Base-by-base conservation (phyloP, 2,113 vertebrate species). In the Edolisoma coerulescens region DNA sequence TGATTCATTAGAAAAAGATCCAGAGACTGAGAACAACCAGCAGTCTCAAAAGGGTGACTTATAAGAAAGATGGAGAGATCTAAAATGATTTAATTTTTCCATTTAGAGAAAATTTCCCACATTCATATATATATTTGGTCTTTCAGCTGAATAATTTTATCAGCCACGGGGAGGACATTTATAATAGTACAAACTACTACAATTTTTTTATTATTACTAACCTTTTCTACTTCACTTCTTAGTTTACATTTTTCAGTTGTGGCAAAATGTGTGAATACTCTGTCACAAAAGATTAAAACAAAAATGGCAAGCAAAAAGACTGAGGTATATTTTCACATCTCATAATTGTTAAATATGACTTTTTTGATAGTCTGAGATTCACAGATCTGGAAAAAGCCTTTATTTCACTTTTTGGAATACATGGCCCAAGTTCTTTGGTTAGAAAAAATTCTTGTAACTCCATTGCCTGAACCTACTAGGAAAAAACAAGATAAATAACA, bases 141-240 rank as follows among this genome's bases (percentile, higher is more conserved):
- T 77, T 92, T 80, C 39, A 87, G 10, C 49, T 35, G 3, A 68
- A 33, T 44, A 73, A 44, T 64, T 77, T 47, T 53, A 15, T 27
- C 17, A 81, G 8, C 21, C 26, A 49, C 0, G 0, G 3, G 26
- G 6, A 77, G 1, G 16, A 4, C 3, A 69, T 57, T 87, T 87
- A 14, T 42, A 70, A 49, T 20, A 87, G 6, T 16, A 45, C 2
- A 39, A 75, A 67, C 5, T 75, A 70, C 10, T 37, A 21, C 13
- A 64, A 10, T 42, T 56, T 37, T 35, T 82, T 15, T 57, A 39
- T 70, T 59, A 39, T 32, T 6, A 52, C 7, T 44, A 73, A 20
- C 0, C 1, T 88, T 80, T 88, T 37, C n/a, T 80, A 8, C 11
- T 67, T 91, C 22, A 63, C 23, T 64, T 64, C 32, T 56, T 77